Conservation (phyloP, 1,140 invertebrate species). For the Maniola jurtina region DNA sequence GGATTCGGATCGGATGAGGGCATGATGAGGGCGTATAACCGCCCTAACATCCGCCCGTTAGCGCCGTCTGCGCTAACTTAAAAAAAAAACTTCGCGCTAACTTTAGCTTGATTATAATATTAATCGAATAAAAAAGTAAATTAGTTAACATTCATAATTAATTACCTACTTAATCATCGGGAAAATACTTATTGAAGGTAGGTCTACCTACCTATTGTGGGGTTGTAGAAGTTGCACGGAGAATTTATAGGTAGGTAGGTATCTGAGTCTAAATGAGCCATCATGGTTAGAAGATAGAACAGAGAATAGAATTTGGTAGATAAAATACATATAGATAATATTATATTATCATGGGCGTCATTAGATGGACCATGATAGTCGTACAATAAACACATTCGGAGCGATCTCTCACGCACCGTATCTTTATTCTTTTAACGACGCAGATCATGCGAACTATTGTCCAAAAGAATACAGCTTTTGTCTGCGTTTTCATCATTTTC, state of each 20-base stretch:
- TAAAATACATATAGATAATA: no score
- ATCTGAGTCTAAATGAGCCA: background rate
- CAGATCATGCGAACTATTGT: conserved; percentile 48
- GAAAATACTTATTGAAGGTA: no score
- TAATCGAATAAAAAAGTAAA: no score
- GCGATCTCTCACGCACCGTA: conserved; percentile 43
- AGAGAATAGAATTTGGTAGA: conserved; percentile 14
- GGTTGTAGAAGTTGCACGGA: no score
- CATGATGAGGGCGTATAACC: no score
- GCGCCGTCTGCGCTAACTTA: no score
- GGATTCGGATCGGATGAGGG: no score
- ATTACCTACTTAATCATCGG: no score
- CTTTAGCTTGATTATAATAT: no score
- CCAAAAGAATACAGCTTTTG: conserved; percentile 20
- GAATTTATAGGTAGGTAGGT: background rate
- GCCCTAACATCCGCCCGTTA: no score
- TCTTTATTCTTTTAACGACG: conserved; percentile 49
- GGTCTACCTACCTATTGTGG: background rate
- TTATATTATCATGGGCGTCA: conserved; percentile 21
- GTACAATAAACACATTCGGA: conserved; percentile 32
- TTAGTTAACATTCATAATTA: no score
- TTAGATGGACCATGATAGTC: conserved; percentile 24
- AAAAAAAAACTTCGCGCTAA: no score
- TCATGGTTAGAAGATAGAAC: background rate
- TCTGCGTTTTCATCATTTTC: conserved; percentile 21